Conservation (phyloP, 2,113 vertebrate species). For the Anarhynchus alexandrinus region DNA sequence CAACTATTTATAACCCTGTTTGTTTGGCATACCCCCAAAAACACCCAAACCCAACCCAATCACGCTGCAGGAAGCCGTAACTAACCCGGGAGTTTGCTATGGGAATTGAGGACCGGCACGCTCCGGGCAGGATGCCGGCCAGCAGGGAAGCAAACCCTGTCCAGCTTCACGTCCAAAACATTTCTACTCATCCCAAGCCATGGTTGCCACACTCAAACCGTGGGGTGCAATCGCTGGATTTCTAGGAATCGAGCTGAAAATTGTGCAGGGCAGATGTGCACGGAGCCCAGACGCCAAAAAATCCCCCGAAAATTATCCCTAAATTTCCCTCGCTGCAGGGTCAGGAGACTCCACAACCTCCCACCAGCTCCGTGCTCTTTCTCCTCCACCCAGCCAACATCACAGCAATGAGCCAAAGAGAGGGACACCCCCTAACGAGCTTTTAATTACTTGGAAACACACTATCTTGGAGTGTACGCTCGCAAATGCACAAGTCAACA, state of each 20-base stretch:
- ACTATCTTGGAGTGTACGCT: accelerated
- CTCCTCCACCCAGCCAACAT: background rate
- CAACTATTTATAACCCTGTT: background rate
- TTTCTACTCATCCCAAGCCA: background rate
- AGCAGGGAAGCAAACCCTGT: background rate
- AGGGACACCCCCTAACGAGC: background rate
- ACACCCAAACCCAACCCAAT: background rate
- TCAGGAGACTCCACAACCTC: background rate
- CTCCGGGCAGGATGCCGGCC: too few relatives aligned
- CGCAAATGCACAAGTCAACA: accelerated
- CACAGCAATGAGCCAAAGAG: background rate
- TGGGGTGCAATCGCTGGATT: accelerated
- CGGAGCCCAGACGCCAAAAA: background rate
- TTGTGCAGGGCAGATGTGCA: background rate
- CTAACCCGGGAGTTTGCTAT: background rate
- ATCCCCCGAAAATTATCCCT: background rate
- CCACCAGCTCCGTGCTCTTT: background rate
- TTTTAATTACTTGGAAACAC: background rate
- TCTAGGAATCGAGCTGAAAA: background rate
- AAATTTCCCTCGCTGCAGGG: background rate
- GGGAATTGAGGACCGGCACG: background rate
- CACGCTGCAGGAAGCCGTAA: background rate
- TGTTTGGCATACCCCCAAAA: background rate
- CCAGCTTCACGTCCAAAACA: accelerated
- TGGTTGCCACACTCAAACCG: too few relatives aligned